Conservation (phyloP, 2,113 vertebrate species). For the Nipponia nippon region DNA sequence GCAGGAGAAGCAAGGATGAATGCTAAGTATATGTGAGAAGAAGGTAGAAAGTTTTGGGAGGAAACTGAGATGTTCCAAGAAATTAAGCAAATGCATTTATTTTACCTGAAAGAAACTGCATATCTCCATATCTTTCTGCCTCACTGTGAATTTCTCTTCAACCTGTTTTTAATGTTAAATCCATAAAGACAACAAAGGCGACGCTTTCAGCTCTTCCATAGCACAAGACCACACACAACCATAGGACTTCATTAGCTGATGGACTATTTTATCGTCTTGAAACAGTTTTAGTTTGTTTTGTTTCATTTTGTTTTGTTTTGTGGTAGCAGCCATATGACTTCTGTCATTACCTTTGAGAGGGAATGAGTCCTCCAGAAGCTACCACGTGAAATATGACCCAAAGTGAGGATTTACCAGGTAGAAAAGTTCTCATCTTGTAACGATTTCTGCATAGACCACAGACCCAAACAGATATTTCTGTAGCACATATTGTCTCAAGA, state of each 20-base stretch:
- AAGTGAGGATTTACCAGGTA: neutral
- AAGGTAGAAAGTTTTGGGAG: neutral
- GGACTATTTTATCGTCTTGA: neutral
- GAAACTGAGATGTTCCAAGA: neutral
- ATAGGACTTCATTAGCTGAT: neutral
- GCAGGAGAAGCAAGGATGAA: neutral
- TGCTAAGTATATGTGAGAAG: neutral
- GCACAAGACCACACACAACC: neutral
- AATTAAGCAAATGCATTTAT: neutral
- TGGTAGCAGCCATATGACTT: neutral
- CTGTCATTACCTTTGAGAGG: neutral
- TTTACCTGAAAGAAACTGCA: neutral
- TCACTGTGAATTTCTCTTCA: neutral
- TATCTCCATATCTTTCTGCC: neutral
- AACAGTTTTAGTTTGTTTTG: neutral
- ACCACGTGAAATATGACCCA: neutral
- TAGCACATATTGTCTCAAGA: neutral
- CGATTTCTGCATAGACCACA: neutral
- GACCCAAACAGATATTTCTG: neutral
- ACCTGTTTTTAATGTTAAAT: neutral
- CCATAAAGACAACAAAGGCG: neutral
- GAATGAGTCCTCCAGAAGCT: neutral
- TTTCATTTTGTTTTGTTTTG: neutral
- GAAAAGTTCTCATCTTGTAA: neutral
- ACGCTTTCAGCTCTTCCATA: neutral